These are phyloP conservation scores for Lates japonicus DNA, from an alignment of 2,797 vertebrate species.

Conservation along the genomic window DNA sequence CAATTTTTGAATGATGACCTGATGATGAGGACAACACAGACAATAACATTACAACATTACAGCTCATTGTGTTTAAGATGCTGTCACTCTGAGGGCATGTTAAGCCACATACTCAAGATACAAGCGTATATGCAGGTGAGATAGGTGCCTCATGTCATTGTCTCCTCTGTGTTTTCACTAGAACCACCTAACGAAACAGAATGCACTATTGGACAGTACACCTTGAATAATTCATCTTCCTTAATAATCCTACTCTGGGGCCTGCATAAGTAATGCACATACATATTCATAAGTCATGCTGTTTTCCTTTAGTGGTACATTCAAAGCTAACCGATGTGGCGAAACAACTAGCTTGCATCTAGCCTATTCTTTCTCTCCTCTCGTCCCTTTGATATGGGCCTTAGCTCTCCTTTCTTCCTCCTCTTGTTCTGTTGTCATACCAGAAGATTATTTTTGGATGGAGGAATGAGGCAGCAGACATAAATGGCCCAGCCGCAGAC, in stretches of 20 bases:
- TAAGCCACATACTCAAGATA: constrained; percentile 1
- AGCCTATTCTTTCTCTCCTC: constrained; percentile 77
- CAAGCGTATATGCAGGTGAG: constrained; percentile 14
- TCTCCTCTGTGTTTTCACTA: constrained; percentile 33
- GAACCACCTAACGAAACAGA: constrained; percentile 51
- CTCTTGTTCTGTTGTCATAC: constrained; percentile 80
- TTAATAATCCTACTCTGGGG: constrained; percentile 51
- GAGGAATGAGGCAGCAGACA: constrained; percentile 59
- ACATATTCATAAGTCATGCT: constrained; percentile 73
- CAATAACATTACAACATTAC: too few species aligned
- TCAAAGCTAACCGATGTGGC: constrained; percentile 65
- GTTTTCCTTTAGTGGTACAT: constrained; percentile 65
- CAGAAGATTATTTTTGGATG: constrained; percentile 80
- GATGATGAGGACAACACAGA: too few species aligned
- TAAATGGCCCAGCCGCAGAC: constrained; percentile 23
- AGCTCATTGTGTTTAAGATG: too few species aligned
- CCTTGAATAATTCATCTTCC: constrained; percentile 71
- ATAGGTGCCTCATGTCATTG: constrained; percentile 9
- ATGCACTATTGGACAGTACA: constrained; percentile 39
- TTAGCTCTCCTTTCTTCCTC: constrained; percentile 74
- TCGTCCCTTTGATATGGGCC: constrained; percentile 80
- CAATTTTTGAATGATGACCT: too few species aligned
- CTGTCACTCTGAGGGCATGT: neutral
- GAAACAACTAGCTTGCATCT: constrained; percentile 77
- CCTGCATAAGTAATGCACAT: constrained; percentile 76